Conservation (phyloP, 1,140 invertebrate species). For the Platorchestia sp. region DNA sequence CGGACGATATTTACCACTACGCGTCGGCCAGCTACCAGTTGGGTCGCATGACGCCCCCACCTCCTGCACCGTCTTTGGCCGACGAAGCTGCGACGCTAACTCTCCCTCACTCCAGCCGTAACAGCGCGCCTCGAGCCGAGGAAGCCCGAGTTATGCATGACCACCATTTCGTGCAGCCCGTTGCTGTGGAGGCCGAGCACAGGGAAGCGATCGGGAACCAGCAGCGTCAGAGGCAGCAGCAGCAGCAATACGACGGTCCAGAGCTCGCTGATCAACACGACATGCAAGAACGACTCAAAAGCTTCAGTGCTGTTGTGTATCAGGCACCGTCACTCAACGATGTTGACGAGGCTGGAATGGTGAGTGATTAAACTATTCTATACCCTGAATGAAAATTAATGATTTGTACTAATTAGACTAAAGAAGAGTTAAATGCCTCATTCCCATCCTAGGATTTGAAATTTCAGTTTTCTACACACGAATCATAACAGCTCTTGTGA, state of each 20-base stretch:
- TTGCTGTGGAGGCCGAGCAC: background rate
- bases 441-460: too few species aligned
- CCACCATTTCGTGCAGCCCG: background rate
- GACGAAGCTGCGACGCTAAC: conserved; percentile 54
- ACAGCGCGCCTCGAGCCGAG: background rate
- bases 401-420: too few species aligned
- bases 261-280: background rate
- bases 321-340: conserved; percentile 61
- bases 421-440: too few species aligned
- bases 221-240: background rate
- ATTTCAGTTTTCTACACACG: too few species aligned
- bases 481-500: too few species aligned
- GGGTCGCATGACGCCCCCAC: conserved; percentile 57
- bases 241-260: background rate
- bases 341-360: conserved; percentile 59
- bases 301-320: conserved; percentile 61
- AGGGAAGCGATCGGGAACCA: background rate
- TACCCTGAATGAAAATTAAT: too few species aligned
- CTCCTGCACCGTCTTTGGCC: conserved; percentile 57
- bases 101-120: conserved; percentile 14
- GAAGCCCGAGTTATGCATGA: background rate
- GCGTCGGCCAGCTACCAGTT: conserved; percentile 61
- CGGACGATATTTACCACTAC: conserved; percentile 63
- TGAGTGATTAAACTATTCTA: background rate
- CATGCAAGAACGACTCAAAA: conserved; percentile 22